Conservation (phyloP, 2,113 vertebrate species). For the Gallinago undulata region DNA sequence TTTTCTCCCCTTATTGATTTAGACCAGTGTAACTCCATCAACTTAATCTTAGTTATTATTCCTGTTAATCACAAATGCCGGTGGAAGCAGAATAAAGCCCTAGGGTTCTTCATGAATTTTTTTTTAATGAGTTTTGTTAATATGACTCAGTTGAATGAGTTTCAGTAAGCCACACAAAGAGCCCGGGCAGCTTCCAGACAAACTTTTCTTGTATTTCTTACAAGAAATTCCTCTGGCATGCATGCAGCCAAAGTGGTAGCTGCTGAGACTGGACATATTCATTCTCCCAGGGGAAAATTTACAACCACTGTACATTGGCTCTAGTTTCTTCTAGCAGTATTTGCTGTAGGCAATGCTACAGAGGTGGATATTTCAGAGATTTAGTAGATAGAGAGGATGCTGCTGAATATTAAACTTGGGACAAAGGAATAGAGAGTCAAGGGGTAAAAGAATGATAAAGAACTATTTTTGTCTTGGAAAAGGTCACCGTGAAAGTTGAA, state of each 20-base stretch:
- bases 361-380: constrained; percentile 43
- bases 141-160: not conserved
- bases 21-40: not conserved
- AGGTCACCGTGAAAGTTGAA: constrained; percentile 18
- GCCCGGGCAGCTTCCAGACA: not conserved
- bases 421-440: constrained; percentile 43
- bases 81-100: not conserved
- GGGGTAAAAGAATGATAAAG: not conserved
- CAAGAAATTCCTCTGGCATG: not conserved
- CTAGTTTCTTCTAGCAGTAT: not conserved
- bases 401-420: constrained; percentile 39
- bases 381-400: constrained; percentile 23
- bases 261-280: not conserved
- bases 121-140: not conserved
- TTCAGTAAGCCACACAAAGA: not conserved
- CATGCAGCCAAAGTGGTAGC: not conserved
- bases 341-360: constrained; percentile 24
- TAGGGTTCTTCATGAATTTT: not conserved
- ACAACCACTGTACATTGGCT: not conserved
- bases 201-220: not conserved
- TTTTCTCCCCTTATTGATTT: not conserved
- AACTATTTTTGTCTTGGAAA: constrained; percentile 51
- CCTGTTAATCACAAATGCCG: not conserved
- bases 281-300: not conserved
- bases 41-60: not conserved